Evolutionary conservation across 2,888 invertebrate species (phyloP), one percentile per base, ranked within the genome.

Genomic region (Agonopterix heracliana): DNA sequence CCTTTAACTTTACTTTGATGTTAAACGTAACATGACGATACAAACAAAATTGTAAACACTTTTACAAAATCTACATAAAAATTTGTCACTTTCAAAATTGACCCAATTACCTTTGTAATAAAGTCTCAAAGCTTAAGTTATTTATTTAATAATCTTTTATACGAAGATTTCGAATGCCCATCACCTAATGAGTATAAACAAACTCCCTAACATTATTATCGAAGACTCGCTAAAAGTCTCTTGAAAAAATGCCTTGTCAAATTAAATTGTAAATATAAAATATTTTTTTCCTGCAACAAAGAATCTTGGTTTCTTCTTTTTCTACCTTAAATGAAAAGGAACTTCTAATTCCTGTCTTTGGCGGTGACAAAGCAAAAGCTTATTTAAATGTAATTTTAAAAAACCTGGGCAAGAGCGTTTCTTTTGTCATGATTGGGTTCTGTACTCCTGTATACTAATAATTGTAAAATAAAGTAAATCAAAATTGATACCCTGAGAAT

Each of bases 1-100:
- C 56, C 55, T 63, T 61, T 46, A 66, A 64, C 65, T 67, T 63
- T 61, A 64, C 57, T 54, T 53, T 49, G 46, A 47, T 48, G 48
- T 47, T 40, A 40, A 42, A 38, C 38, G 45, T 43, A 48, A 51
- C 45, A 42, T 51, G 17, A 42, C 41, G 38, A 47, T 14, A 38
- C 9, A n/a, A n/a, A 35, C 9, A 9, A 9, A 35, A n/a, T 38
- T n/a, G 38, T n/a, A n/a, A n/a, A 38, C 9, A n/a, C 38, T 9
- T 3, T 38, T 26, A 26, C 38, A n/a, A n/a, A 38, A 38, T n/a
- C n/a, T 38, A 38, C n/a, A n/a, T 38, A n/a, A 38, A 9, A 9
- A 38, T 38, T n/a, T 38, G 10, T 38, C n/a, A n/a, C 38, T 9
- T 38, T 38, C n/a, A n/a, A n/a, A 38, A 38, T n/a, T 38, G n/a